phyloP scores from a whole-genome alignment of 2,113 vertebrate genomes.

The Seriola dumerili region DNA sequence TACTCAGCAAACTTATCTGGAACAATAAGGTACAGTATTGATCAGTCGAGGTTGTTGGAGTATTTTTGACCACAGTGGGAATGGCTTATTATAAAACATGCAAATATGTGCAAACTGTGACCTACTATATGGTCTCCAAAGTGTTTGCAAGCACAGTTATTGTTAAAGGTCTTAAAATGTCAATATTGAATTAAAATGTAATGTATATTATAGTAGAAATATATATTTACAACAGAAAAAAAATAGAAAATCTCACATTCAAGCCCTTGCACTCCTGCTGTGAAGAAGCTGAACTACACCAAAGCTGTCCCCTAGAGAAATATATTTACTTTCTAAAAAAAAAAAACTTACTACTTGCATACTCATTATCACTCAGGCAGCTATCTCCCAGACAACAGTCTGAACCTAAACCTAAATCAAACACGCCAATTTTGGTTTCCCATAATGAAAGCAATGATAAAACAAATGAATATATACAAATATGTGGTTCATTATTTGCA shows the following conservation, averaged over 20 bases:
- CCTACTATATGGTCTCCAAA: constrained; percentile 5
- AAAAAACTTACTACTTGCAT: constrained; percentile 3
- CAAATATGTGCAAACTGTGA: constrained; percentile 26
- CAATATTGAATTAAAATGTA: constrained; percentile 11
- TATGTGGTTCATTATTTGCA: not conserved
- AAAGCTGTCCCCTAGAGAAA: constrained; percentile 21
- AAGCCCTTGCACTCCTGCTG: not conserved
- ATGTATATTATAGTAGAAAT: not conserved
- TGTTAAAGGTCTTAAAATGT: constrained; percentile 24
- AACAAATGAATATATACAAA: not conserved
- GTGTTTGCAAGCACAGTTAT: constrained; percentile 1
- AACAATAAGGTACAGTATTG: constrained; percentile 55
- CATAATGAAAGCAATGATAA: constrained; percentile 11
- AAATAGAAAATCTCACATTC: not conserved
- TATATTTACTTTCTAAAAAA: constrained; percentile 28
- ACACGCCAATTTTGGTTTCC: constrained; percentile 39
- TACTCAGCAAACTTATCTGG: constrained; percentile 41
- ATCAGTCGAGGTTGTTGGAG: constrained; percentile 35
- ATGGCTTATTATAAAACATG: constrained; percentile 50
- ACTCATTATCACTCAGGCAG: constrained; percentile 16
- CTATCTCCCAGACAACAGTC: constrained; percentile 47
- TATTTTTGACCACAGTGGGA: constrained; percentile 22
- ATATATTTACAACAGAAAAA: not conserved
- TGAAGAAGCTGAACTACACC: not conserved
- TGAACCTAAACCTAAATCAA: constrained; percentile 53